A percentile compares a stretch with the other conserved stretches of the same genome.
Evolutionary conservation across 2,113 vertebrate genomes (phyloP).

Genomic region (Microtus ochrogaster): DNA sequence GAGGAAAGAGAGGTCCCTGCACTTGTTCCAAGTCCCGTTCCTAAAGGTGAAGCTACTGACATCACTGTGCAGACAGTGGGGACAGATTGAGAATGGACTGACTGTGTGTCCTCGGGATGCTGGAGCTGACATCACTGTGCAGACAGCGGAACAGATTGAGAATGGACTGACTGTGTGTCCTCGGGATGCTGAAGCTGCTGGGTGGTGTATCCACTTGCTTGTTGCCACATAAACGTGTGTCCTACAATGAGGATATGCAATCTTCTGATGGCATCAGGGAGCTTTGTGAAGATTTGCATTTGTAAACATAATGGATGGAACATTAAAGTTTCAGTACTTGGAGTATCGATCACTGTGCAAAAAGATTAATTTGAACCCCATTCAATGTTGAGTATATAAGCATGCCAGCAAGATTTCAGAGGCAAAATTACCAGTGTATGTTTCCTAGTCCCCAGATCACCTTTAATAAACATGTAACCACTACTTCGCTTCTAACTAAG

Average conservation of each 20-base stretch:
- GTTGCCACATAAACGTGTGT: background rate
- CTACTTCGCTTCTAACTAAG: constrained; percentile 53
- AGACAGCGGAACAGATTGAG: background rate
- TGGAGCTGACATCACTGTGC: background rate
- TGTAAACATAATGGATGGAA: constrained; percentile 25
- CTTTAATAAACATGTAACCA: constrained; percentile 52
- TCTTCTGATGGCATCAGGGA: background rate
- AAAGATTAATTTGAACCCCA: constrained; percentile 61
- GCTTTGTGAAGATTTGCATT: constrained; percentile 17
- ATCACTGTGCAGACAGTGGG: background rate
- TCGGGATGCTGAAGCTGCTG: background rate
- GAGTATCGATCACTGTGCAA: constrained; percentile 13
- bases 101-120: too few species aligned
- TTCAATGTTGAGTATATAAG: constrained; percentile 49
- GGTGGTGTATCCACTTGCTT: background rate
- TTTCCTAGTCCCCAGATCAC: constrained; percentile 47
- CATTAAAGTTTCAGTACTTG: background rate
- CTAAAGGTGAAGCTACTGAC: background rate
- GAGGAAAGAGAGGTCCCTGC: background rate
- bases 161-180: background rate
- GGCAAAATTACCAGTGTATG: constrained; percentile 23
- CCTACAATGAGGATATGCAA: background rate
- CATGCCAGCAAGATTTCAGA: constrained; percentile 30
- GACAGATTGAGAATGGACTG: background rate
- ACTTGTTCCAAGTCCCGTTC: background rate